These are phyloP conservation scores for Hermetia illucens DNA, from an alignment of 1,140 invertebrate genomes.

Conservation along the genomic window DNA sequence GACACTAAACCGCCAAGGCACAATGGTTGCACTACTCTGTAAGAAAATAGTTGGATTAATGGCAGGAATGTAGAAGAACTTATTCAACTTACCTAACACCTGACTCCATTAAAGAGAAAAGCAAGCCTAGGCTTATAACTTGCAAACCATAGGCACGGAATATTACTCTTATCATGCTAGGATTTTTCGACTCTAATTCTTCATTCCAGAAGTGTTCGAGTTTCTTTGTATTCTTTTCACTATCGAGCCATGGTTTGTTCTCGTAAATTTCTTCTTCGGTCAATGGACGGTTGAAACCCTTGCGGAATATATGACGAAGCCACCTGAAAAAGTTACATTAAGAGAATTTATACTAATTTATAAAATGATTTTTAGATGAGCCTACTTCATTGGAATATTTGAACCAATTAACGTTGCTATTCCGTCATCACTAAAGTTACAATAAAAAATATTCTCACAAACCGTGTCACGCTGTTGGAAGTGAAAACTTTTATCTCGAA, in stretches of 20 bases:
- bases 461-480: too few relatives aligned
- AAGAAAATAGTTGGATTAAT: constrained; percentile 14
- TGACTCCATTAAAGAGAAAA: constrained; percentile 36
- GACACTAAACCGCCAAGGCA: constrained; percentile 51
- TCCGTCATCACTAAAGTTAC: too few relatives aligned
- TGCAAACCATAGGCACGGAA: constrained; percentile 36
- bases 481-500: too few relatives aligned
- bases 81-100: constrained; percentile 32
- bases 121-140: constrained; percentile 34
- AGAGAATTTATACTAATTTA: too few relatives aligned
- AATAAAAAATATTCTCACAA: too few relatives aligned
- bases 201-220: constrained; percentile 23
- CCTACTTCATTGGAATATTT: too few relatives aligned
- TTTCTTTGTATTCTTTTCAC: constrained; percentile 19
- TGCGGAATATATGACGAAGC: constrained; percentile 30
- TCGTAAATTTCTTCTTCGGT: constrained; percentile 35
- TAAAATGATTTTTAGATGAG: too few relatives aligned
- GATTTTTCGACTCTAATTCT: constrained; percentile 25
- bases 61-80: background rate
- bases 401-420: too few relatives aligned
- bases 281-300: constrained; percentile 30
- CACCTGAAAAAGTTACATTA: constrained; percentile 21
- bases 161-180: constrained; percentile 38
- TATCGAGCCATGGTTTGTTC: constrained; percentile 19
- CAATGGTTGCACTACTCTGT: constrained; percentile 52